Base-by-base conservation (phyloP, 2,888 invertebrate species). In the Allolobophora icterica region DNA sequence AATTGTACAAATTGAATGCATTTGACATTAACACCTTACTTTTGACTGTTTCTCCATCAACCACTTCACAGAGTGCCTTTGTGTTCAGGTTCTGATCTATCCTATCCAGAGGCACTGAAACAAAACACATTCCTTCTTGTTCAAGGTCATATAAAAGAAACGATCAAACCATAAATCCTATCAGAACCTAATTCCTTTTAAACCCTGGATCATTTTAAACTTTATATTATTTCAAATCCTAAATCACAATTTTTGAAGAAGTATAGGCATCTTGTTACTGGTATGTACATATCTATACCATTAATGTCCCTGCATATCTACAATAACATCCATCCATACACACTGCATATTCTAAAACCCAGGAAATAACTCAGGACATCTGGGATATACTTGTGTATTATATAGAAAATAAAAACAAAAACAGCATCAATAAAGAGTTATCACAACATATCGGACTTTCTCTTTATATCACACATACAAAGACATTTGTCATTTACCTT, bases 41-140 rank as follows among this genome's bases (percentile, higher is more conserved):
- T 38, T 87, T 34, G 35, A 34, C 38, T 24, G 24, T 38, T 35
- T 87, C 87, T 34, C 38, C 87, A 38, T 87, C 87, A 87, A 21
- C 87, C 87, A 87, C 87, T 87, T 87, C 87, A 38, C 87, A 87
- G 2, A 87, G 87, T 8, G 87, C 34, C 38, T 87, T 87, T 17
- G 87, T 87, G 38, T 87, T 87, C 0, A 87, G 87, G 24, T 87
- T 87, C 87, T 87, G 87, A 87, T 87, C 87, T 1, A 87, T 87
- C 38, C 87, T 34, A 34, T 87, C 38, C 87, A 87, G 34, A 4
- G 87, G 87, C 5, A 87, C 87, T 87, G 35, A 24, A 87, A 87
- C 38, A 84, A n/a, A 84, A 84, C 21, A 8, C 84, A 84, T 52
- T 52, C 52, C 52, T 52, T 52, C 52, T 52, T 52, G 24, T 24